Conservation (phyloP, 2,888 invertebrate genomes). For the Hermaeophaga mercurialis region DNA sequence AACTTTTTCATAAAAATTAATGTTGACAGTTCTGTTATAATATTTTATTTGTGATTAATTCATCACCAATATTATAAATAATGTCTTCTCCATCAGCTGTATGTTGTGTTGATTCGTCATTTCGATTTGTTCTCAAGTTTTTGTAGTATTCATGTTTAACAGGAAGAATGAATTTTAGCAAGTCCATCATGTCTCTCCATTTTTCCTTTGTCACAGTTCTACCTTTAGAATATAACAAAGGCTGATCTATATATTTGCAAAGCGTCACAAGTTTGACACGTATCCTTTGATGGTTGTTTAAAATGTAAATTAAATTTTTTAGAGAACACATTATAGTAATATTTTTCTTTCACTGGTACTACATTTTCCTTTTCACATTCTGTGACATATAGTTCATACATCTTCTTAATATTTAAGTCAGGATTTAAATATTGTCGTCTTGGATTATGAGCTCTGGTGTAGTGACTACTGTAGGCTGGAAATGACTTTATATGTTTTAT, state of each 20-base stretch:
- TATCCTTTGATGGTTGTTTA: constrained; percentile 3
- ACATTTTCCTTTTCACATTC: constrained; percentile 3
- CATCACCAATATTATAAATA: constrained; percentile 1
- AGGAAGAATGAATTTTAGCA: constrained; percentile 3
- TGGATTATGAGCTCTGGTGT: constrained; percentile 3
- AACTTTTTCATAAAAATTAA: constrained; percentile 1
- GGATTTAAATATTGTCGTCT: constrained; percentile 3
- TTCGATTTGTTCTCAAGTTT: not conserved
- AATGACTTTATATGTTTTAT: constrained; percentile 7
- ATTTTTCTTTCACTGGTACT: constrained; percentile 3
- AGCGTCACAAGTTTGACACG: constrained; percentile 2
- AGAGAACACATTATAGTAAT: constrained; percentile 2
- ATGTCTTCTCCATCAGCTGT: constrained; percentile 2
- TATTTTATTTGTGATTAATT: not conserved
- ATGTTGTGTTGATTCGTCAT: not conserved
- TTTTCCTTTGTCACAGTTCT: constrained; percentile 3
- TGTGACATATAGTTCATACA: constrained; percentile 3
- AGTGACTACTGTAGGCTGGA: constrained; percentile 3
- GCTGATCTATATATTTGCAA: constrained; percentile 1
- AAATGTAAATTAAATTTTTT: constrained; percentile 1
- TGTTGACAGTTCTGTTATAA: constrained; percentile 1
- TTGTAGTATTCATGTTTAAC: constrained; percentile 1
- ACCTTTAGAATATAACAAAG: constrained; percentile 3
- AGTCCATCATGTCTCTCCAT: constrained; percentile 3
- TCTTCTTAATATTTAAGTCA: constrained; percentile 3